phyloP scores from a whole-genome alignment of 2,888 invertebrate species.

The Villa cingulata region DNA sequence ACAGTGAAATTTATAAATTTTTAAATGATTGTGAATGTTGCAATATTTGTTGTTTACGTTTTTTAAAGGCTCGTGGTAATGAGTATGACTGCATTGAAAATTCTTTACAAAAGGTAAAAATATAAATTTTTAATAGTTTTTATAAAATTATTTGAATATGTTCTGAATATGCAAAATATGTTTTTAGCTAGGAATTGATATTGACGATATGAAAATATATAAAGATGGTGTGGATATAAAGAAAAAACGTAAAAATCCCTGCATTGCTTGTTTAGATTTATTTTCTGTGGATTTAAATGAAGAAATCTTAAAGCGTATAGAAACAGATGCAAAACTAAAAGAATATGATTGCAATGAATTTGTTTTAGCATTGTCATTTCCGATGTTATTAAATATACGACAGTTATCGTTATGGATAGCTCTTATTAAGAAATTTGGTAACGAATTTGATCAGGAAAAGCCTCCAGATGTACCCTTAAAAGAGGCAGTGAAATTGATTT shows the following conservation, averaged over 20 bases:
- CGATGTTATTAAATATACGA: conserved; percentile 50
- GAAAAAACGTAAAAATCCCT: conserved; percentile 23
- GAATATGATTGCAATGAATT: conserved; percentile 52
- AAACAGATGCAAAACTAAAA: conserved; percentile 38
- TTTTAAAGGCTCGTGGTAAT: conserved; percentile 43
- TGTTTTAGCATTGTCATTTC: conserved; percentile 56
- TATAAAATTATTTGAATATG: too few relatives aligned
- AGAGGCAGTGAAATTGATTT: conserved; percentile 66
- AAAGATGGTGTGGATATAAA: background rate
- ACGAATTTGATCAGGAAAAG: conserved; percentile 30
- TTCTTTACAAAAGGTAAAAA: conserved; percentile 40
- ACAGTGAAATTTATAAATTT: conserved; percentile 38
- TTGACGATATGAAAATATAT: background rate
- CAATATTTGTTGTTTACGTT: conserved; percentile 53
- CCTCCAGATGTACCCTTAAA: conserved; percentile 47
- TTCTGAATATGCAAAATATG: too few relatives aligned
- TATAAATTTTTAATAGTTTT: conserved; percentile 2
- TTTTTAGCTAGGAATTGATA: background rate
- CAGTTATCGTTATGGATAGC: conserved; percentile 50
- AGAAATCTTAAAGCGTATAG: conserved; percentile 40
- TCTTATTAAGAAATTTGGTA: conserved; percentile 42
- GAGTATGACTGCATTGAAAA: conserved; percentile 41
- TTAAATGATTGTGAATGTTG: conserved; percentile 49
- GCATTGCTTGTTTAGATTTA: conserved; percentile 58
- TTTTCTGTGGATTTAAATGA: conserved; percentile 45